Base-by-base conservation (phyloP, 2,113 vertebrate genomes). In the Chlamydotis undulata region DNA sequence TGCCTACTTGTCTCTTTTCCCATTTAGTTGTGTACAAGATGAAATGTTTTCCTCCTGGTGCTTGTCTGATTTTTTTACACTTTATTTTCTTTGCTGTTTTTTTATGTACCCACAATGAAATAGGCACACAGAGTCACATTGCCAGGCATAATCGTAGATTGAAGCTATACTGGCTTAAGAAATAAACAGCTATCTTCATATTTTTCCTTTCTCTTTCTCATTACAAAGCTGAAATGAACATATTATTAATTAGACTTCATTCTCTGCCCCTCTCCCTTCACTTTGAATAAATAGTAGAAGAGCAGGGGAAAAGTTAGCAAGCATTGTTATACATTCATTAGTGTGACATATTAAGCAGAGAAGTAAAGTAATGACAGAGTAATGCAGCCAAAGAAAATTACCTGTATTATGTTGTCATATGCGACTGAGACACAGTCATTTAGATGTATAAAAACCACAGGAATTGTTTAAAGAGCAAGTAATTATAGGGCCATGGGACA, bases 1-100 rank as follows among this genome's bases (percentile, higher is more conserved):
- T 97, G 92, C 89, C 87, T 91, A 71, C 92, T 94, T 95, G 91
- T 95, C 93, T 94, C 94, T 95, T 96, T 95, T 90, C 74, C 77
- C 67, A 92, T 96, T 96, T 91, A 97, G 80, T 81, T 90, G 87
- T 93, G 92, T 87, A 91, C 53, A 85, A 94, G 95, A 94, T 93
- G 63, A 97, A 96, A 95, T 92, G 47, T 94, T 96, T 96, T 96
- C 64, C 77, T 96, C 93, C 92, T 96, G 90, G 76, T 96, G 84
- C 84, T 89, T 96, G 70, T 92, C 95, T 94, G 49, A 0, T 22
- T 53, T 96, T 91, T 96, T 94, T 80, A 78, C 83, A 65, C 65
- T 94, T 95, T 50, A 93, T 97, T 92, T 91, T 97, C 74, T 93
- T 95, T 81, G 53, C 60, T 67, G 39, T 75, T 75, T 96, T 96